Base-by-base conservation (phyloP, 2,888 invertebrate genomes). In the Chrysolina haemoptera region DNA sequence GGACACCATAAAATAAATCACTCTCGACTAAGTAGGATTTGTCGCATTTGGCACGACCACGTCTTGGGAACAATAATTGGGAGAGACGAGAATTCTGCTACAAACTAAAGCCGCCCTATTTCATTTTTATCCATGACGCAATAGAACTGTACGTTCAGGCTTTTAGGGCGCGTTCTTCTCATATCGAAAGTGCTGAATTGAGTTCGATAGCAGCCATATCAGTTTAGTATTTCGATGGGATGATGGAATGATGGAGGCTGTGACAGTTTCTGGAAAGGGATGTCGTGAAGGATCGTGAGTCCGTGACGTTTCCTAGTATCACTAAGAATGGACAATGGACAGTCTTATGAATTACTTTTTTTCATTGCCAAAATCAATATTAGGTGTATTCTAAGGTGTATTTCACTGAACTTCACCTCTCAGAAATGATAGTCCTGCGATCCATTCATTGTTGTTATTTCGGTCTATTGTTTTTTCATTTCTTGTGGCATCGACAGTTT, bases 1-100 rank as follows among this genome's bases (percentile, higher is more conserved):
- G 48, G 48, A 48, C 48, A 48, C 16, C 48, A 48, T 48, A 48
- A 48, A 48, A 48, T 48, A 48, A 48, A 48, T 48, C 48, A 48
- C 48, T 48, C 48, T 16, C 48, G 16, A 48, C 48, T 2, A 16
- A 48, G 48, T 9, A 48, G 48, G 48, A 48, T 48, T 48, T 48
- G 48, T 48, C 48, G 16, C 16, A 48, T 16, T 48, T 16, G 16
- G 16, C 16, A 16, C 48, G 16, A 16, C 48, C 48, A n/a, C 16
- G 48, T 48, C 48, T 48, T 48, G 48, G 48, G 16, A 48, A 48
- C 48, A 48, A 48, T 48, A 48, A 48, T 48, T 48, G 48, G 48
- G 16, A 16, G 48, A 48, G 48, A 48, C 48, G 48, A 48, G 16
- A n/a, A 48, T 48, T 16, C 48, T 48, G 48, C 16, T 48, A 11